A percentile compares a stretch with the other conserved stretches of the same genome.
phyloP scores from a whole-genome alignment of 2,113 vertebrate species.

The Orientallactaga bullata region DNA sequence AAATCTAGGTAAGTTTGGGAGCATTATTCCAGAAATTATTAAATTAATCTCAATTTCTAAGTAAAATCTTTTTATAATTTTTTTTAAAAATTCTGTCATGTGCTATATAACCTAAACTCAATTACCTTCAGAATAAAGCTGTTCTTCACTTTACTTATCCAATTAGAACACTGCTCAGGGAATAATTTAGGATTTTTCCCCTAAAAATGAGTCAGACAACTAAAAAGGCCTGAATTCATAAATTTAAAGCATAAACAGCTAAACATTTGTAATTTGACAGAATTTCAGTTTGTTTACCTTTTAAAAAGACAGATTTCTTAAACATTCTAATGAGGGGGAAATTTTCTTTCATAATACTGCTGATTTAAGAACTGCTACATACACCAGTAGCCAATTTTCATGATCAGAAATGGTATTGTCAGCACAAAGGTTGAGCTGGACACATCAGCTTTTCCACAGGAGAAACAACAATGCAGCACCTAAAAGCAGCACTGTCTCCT shows the following conservation, averaged over 20 bases:
- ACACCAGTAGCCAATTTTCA: constrained; percentile 76
- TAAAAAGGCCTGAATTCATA: neutral
- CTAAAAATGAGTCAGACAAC: constrained; percentile 67
- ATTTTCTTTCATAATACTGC: constrained; percentile 75
- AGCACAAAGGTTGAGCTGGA: constrained; percentile 67
- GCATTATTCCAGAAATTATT: constrained; percentile 79
- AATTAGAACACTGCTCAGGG: constrained; percentile 71
- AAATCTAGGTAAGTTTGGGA: constrained; percentile 45
- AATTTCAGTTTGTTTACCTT: constrained; percentile 72
- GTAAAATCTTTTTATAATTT: constrained; percentile 63
- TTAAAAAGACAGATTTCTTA: constrained; percentile 68
- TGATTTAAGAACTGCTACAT: constrained; percentile 74
- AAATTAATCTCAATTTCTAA: constrained; percentile 79
- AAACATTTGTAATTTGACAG: neutral
- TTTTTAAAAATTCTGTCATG: constrained; percentile 62
- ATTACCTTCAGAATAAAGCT: constrained; percentile 78
- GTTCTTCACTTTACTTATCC: constrained; percentile 75
- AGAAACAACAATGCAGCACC: constrained; percentile 67
- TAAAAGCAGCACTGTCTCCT: constrained; percentile 70
- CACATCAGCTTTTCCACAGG: constrained; percentile 78
- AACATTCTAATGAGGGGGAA: constrained; percentile 78
- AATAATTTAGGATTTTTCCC: constrained; percentile 63
- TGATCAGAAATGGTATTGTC: constrained; percentile 71
- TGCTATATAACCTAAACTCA: constrained; percentile 69
- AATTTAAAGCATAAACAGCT: constrained; percentile 43